phyloP scores from a whole-genome alignment of 37 sponge, comb jelly and placozoan species.

The Spongilla lacustris region DNA sequence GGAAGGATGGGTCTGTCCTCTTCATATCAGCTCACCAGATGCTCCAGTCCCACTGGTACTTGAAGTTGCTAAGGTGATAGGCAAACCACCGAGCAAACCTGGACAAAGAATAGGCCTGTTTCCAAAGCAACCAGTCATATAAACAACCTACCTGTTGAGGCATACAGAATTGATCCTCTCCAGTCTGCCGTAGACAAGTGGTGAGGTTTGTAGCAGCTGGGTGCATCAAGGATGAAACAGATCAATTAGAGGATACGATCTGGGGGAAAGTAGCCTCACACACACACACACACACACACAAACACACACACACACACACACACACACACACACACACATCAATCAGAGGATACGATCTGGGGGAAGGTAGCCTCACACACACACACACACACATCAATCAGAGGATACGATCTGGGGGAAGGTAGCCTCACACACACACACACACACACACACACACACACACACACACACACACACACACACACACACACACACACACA shows the following conservation, averaged over 20 bases:
- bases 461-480: not conserved
- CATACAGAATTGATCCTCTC: constrained; percentile 88
- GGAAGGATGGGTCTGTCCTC: not conserved
- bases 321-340: not conserved
- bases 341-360: too few relatives aligned
- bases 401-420: constrained; percentile 80
- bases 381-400: not conserved
- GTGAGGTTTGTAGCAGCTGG: constrained; percentile 78
- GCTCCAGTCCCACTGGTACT: constrained; percentile 90
- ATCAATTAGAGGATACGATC: not conserved
- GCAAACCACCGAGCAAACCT: constrained; percentile 94
- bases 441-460: not conserved
- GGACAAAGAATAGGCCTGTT: not conserved
- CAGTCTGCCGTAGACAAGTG: constrained; percentile 68
- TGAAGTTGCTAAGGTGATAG: constrained; percentile 91
- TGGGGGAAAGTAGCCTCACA: not conserved
- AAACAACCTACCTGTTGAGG: constrained; percentile 59
- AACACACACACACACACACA: not conserved
- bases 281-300: not conserved
- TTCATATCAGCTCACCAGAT: constrained; percentile 73
- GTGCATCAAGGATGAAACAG: not conserved
- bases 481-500: not conserved
- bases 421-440: constrained; percentile 4
- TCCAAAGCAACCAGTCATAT: not conserved
- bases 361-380: too few relatives aligned